A percentile compares a stretch with the other conserved stretches of the same genome.
These are phyloP conservation scores for Leuciscus waleckii DNA, from an alignment of 2,797 vertebrate genomes.

Conservation along the genomic window DNA sequence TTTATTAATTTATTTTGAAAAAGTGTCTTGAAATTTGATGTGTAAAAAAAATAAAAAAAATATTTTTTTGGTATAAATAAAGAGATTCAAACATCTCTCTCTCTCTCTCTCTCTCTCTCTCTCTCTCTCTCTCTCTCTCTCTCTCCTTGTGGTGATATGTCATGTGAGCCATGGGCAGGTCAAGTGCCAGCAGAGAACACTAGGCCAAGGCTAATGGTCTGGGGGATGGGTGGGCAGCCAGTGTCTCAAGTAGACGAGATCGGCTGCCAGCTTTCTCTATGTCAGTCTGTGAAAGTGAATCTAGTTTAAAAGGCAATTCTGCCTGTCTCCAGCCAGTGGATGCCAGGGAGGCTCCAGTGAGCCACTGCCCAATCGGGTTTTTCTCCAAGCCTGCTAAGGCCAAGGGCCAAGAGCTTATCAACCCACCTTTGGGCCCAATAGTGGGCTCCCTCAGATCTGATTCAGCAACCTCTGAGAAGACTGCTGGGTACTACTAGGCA, in stretches of 20 bases:
- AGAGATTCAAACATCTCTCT: too few species aligned
- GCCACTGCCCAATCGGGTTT: conserved; percentile 49
- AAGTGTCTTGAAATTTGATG: too few species aligned
- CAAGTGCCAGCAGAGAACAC: conserved; percentile 71
- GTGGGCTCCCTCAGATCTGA: conserved; percentile 4
- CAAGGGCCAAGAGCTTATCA: conserved; percentile 21
- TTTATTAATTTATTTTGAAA: too few species aligned
- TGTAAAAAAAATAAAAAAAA: too few species aligned
- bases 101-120: too few species aligned
- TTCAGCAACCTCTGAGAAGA: conserved; percentile 18
- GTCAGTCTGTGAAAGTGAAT: conserved; percentile 63
- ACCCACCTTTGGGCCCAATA: conserved; percentile 17
- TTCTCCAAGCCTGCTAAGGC: conserved; percentile 18
- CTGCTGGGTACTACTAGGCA: not conserved
- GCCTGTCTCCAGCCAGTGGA: conserved; percentile 51
- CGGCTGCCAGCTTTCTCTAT: conserved; percentile 63
- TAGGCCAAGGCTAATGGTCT: conserved; percentile 59
- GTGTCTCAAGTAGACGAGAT: conserved; percentile 66
- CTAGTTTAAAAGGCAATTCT: conserved; percentile 60
- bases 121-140: too few species aligned
- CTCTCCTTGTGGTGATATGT: conserved; percentile 69
- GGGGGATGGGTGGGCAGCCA: conserved; percentile 48
- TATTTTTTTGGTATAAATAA: too few species aligned
- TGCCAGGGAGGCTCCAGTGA: conserved; percentile 59
- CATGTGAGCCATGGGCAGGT: conserved; percentile 78